Conservation (phyloP, 2,113 vertebrate species). For the Pongo abelii region DNA sequence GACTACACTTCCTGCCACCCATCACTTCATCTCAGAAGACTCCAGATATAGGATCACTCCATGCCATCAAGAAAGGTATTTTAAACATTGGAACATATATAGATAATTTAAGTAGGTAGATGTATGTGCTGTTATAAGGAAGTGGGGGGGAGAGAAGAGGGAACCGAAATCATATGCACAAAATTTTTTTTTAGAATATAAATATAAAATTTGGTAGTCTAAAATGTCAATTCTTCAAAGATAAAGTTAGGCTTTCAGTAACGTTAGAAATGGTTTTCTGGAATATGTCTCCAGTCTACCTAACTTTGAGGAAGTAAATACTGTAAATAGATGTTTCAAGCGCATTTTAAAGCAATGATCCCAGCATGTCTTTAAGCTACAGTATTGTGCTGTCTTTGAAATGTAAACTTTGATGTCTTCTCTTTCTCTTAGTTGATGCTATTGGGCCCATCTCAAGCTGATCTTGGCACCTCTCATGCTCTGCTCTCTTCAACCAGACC, state of each 20-base stretch:
- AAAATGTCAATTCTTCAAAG: slow-evolving; percentile 30
- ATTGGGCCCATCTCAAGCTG: background rate
- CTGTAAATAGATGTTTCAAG: slow-evolving; percentile 59
- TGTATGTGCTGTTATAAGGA: background rate
- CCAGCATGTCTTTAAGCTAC: background rate
- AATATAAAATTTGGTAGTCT: background rate
- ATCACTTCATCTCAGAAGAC: slow-evolving; percentile 8
- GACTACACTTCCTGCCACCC: background rate
- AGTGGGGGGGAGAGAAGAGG: background rate
- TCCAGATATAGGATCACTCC: background rate
- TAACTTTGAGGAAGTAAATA: slow-evolving; percentile 78
- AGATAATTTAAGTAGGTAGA: slow-evolving; percentile 24
- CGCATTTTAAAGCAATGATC: slow-evolving; percentile 32
- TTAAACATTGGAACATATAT: background rate
- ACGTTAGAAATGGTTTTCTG: slow-evolving; percentile 29
- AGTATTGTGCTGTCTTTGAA: background rate
- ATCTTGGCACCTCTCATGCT: background rate
- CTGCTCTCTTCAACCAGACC: background rate
- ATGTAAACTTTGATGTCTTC: background rate
- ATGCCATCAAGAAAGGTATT: background rate
- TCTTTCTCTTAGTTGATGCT: slow-evolving; percentile 58
- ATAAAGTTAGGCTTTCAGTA: slow-evolving; percentile 41
- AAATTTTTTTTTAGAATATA: background rate
- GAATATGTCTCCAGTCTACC: background rate
- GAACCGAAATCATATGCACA: background rate